Conservation (phyloP, 2,888 invertebrate species). For the Heliothis peltigera region DNA sequence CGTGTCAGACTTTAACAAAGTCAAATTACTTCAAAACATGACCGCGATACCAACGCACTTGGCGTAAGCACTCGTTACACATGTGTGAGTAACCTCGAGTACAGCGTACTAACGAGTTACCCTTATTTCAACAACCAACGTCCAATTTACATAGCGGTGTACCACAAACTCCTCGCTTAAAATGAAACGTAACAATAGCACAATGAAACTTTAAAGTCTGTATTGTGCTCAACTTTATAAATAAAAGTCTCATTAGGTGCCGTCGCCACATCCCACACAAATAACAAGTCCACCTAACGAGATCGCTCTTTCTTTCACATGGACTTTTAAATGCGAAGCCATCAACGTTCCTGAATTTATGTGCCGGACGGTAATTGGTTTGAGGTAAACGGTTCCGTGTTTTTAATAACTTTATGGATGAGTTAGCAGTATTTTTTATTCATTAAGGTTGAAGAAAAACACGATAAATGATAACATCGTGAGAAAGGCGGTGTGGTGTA, state of each 20-base stretch:
- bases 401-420: slow-evolving; percentile 38
- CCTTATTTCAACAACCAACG: slow-evolving; percentile 76
- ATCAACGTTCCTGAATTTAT: slow-evolving; percentile 65
- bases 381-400: slow-evolving; percentile 41
- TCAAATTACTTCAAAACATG: slow-evolving; percentile 54
- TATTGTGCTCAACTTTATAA: slow-evolving; percentile 85
- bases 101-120: slow-evolving; percentile 77
- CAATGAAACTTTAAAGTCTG: slow-evolving; percentile 85
- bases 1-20: slow-evolving; percentile 39
- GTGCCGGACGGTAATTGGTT: slow-evolving; percentile 61
- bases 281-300: slow-evolving; percentile 77
- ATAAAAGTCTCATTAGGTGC: slow-evolving; percentile 87
- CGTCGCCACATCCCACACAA: slow-evolving; percentile 82
- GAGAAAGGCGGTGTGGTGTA: not conserved
- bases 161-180: slow-evolving; percentile 83
- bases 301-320: slow-evolving; percentile 70
- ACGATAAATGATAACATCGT: slow-evolving; percentile 2
- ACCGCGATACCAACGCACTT: slow-evolving; percentile 51
- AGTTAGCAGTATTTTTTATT: slow-evolving; percentile 5
- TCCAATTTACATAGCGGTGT: slow-evolving; percentile 86
- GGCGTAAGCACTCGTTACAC: slow-evolving; percentile 59
- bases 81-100: slow-evolving; percentile 71
- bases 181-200: slow-evolving; percentile 87
- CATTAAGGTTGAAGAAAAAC: not conserved
- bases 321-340: slow-evolving; percentile 60